Evolutionary conservation across 2,113 vertebrate species (phyloP).

Genomic region (Lamprologus ornatipinnis): DNA sequence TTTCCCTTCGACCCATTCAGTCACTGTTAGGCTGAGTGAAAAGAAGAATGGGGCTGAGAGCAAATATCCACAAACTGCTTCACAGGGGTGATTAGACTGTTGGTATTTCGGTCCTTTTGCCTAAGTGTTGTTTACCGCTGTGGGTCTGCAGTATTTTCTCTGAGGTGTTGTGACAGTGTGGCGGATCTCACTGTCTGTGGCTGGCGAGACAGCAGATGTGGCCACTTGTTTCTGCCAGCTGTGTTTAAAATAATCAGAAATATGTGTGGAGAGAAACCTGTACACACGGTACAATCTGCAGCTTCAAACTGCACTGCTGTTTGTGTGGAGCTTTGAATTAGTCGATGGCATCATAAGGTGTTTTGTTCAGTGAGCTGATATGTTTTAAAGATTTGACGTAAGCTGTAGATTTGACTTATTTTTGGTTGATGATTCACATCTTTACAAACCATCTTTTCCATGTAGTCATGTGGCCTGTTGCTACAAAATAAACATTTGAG

Average conservation of each 20-base stretch:
- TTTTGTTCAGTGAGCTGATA: background rate
- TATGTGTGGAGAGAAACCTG: background rate
- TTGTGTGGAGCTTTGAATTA: background rate
- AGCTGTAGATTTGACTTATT: background rate
- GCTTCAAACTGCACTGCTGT: background rate
- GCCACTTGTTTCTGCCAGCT: constrained; percentile 28
- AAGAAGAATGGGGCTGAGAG: constrained; percentile 28
- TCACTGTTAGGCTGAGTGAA: background rate
- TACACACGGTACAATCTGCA: background rate
- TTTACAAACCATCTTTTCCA: background rate
- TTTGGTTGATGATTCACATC: background rate
- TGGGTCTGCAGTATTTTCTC: background rate
- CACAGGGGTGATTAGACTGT: constrained; percentile 48
- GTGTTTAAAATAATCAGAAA: background rate
- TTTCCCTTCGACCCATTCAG: background rate
- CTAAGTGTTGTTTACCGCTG: constrained; percentile 44
- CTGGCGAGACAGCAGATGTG: constrained; percentile 38
- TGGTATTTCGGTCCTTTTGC: constrained; percentile 49
- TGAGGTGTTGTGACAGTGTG: constrained; percentile 8
- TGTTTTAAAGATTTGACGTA: background rate
- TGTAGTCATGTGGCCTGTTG: background rate
- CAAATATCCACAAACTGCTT: constrained; percentile 40
- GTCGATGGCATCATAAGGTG: background rate
- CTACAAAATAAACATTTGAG: background rate
- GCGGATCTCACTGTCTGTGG: background rate